Evolutionary conservation across 2,797 vertebrate species (phyloP).

Genomic region (Rhinichthys osculus): DNA sequence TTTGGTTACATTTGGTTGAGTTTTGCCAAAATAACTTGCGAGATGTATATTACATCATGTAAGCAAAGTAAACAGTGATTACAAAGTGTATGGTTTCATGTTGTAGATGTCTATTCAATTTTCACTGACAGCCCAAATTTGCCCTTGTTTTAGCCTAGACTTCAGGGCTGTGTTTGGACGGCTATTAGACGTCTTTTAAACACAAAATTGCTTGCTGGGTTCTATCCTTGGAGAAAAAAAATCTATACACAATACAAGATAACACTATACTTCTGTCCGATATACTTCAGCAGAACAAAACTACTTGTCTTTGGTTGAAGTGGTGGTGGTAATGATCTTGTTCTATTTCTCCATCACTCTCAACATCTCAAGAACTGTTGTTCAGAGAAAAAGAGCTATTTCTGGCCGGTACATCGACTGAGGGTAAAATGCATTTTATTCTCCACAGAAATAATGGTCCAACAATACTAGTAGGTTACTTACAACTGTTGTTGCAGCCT

Average conservation of each 20-base stretch:
- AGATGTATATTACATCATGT: no score
- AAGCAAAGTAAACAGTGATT: no score
- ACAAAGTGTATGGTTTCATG: no score
- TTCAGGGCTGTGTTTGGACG: no score
- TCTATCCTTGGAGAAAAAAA: background rate
- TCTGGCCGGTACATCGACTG: background rate
- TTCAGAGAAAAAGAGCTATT: background rate
- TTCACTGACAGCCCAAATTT: no score
- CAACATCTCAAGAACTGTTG: background rate
- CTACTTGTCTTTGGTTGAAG: background rate
- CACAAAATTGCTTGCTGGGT: no score
- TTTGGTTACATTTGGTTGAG: no score
- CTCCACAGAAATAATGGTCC: slow-evolving; percentile 46
- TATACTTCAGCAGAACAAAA: background rate
- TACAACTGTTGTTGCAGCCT: background rate
- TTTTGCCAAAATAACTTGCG: no score
- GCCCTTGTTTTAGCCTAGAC: no score
- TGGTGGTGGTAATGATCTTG: background rate
- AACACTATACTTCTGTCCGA: background rate
- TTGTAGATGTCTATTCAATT: no score
- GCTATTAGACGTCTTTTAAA: no score
- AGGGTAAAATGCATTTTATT: slow-evolving; percentile 25
- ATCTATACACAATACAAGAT: background rate
- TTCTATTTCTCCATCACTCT: background rate
- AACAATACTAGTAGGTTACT: slow-evolving; percentile 41